Percentiles rank a stretch among this genome's conserved stretches.
phyloP scores from a whole-genome alignment of 53 echinoderm and acorn worm genomes.

The Holothuria leucospilota region DNA sequence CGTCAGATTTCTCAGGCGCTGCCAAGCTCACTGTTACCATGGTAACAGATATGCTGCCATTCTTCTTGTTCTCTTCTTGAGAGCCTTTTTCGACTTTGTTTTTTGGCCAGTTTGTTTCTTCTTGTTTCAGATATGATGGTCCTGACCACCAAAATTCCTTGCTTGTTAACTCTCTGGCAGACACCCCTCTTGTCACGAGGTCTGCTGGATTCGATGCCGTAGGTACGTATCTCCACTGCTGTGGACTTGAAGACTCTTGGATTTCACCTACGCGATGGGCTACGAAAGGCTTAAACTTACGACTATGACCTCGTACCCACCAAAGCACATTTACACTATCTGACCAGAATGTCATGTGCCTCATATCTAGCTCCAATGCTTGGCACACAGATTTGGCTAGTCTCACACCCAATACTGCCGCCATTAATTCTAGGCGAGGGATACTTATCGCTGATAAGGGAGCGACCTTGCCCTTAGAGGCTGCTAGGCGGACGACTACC shows the following conservation, averaged over 20 bases:
- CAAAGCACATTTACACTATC: too few relatives aligned
- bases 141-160: not conserved
- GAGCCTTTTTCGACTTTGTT: not conserved
- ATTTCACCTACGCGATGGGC: slow-evolving; percentile 5
- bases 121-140: too few relatives aligned
- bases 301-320: too few relatives aligned
- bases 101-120: too few relatives aligned
- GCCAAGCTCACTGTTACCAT: too few relatives aligned
- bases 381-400: too few relatives aligned
- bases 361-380: too few relatives aligned
- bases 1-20: too few relatives aligned
- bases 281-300: slow-evolving; percentile 23
- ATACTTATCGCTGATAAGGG: slow-evolving; percentile 9
- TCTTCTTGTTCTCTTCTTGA: not conserved
- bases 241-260: not conserved
- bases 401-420: too few relatives aligned
- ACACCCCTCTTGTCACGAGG: too few relatives aligned
- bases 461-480: slow-evolving; percentile 35
- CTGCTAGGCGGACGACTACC: not conserved
- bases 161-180: not conserved
- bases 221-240: too few relatives aligned
- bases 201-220: too few relatives aligned
- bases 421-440: slow-evolving; percentile 44
- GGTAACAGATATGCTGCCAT: not conserved
- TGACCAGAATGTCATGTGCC: slow-evolving; percentile 15